Conservation (phyloP, 2,113 vertebrate genomes). For the Silurus meridionalis region DNA sequence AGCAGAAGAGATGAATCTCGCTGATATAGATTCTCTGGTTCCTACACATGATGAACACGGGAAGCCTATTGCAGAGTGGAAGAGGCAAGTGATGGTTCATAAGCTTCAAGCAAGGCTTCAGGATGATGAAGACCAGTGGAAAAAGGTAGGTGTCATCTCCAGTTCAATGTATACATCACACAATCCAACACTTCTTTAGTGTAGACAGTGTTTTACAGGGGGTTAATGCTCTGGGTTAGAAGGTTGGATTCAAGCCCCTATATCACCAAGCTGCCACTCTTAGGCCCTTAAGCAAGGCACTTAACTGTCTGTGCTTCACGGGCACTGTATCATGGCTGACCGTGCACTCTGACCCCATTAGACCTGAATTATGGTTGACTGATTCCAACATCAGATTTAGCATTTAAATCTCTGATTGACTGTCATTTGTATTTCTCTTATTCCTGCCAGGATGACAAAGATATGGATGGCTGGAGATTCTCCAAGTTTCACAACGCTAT, state of each 20-base stretch:
- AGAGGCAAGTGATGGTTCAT: constrained; percentile 93
- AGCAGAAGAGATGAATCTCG: constrained; percentile 60
- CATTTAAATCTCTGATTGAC: neutral
- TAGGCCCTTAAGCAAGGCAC: too few relatives aligned
- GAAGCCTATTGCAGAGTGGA: constrained; percentile 88
- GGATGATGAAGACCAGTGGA: constrained; percentile 65
- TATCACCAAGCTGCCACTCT: too few relatives aligned
- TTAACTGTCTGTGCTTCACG: too few relatives aligned
- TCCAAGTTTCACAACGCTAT: constrained; percentile 81
- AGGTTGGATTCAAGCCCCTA: too few relatives aligned
- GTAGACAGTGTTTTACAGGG: neutral
- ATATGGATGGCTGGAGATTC: constrained; percentile 77
- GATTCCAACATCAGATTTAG: neutral
- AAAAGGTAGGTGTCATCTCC: constrained; percentile 66
- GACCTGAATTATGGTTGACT: neutral
- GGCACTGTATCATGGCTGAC: too few relatives aligned
- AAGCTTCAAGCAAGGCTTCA: constrained; percentile 81
- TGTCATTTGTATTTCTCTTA: constrained; percentile 4
- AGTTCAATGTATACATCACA: neutral
- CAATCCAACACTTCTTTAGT: neutral
- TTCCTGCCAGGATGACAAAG: constrained; percentile 57
- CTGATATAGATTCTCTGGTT: constrained; percentile 84
- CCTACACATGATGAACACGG: constrained; percentile 86
- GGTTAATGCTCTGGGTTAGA: too few relatives aligned
- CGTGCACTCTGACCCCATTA: too few relatives aligned